Percentiles rank a stretch among this genome's conserved stretches.
phyloP scores from a whole-genome alignment of 2,888 invertebrate species.

The Parascotia fuliginaria region DNA sequence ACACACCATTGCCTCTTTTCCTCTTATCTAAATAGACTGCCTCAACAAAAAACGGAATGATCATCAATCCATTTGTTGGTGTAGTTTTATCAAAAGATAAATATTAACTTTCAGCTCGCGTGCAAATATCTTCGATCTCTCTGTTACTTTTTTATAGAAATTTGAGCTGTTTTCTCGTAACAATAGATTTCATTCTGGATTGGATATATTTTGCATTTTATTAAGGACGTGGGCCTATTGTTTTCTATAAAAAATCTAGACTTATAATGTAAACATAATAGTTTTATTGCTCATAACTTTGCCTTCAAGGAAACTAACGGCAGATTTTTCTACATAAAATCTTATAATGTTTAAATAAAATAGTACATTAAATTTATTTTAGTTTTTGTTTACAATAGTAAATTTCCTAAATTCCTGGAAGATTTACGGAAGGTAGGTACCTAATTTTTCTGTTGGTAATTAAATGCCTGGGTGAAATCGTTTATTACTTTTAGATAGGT shows the following conservation, averaged over 20 bases:
- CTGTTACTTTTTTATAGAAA: slow-evolving; percentile 37
- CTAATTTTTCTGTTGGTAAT: too few relatives aligned
- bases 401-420: too few relatives aligned
- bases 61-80: slow-evolving; percentile 17
- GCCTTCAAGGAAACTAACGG: slow-evolving; percentile 32
- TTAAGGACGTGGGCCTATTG: slow-evolving; percentile 27
- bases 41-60: slow-evolving; percentile 35
- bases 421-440: too few relatives aligned
- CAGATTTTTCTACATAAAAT: slow-evolving; percentile 3
- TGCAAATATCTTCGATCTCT: slow-evolving; percentile 63
- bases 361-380: neutral
- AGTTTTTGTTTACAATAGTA: neutral
- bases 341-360: neutral
- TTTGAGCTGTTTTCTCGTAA: slow-evolving; percentile 31
- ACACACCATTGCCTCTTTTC: slow-evolving; percentile 32
- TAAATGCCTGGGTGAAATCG: too few relatives aligned
- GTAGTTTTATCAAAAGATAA: slow-evolving; percentile 19
- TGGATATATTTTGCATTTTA: slow-evolving; percentile 11
- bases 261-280: slow-evolving; percentile 30
- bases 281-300: slow-evolving; percentile 37
- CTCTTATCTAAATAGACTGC: slow-evolving; percentile 16
- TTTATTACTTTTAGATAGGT: too few relatives aligned
- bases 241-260: slow-evolving; percentile 30
- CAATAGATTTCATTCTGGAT: slow-evolving; percentile 30
- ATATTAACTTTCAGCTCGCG: slow-evolving; percentile 55